Base-by-base conservation (phyloP, 2,113 vertebrate species). In the Colaptes auratus region DNA sequence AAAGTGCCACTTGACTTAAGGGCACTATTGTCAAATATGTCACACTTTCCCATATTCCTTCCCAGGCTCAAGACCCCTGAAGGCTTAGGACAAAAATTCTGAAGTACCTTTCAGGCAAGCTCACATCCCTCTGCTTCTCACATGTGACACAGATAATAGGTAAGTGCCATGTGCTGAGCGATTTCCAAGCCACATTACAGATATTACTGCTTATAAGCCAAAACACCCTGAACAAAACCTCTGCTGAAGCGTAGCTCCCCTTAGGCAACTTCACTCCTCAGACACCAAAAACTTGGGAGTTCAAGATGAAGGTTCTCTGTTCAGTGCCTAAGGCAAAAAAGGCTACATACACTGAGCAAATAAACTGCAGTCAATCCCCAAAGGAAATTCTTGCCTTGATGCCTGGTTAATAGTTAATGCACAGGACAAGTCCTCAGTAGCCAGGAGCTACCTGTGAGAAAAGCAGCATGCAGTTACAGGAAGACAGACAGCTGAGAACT, bases 401-500 rank as follows among this genome's bases (percentile, higher is more conserved):
- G 64, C 46, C 64, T 95, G 42, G 33, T 95, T 87, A 94, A 96
- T 88, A 96, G 50, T 91, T 89, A 96, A 95, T 91, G 78, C 48
- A 60, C 0, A 76, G 67, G 77, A 64, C 78, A 85, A 91, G 83
- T 23, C 81, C 81, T 82, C 35, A 2, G 33, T 36, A 81, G 76
- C 31, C 56, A 59, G 86, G 39, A 86, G 86, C 70, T 86, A 75
- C 59, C 90, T 72, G 25, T 12, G 77, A 75, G 87, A 39, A 80
- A 76, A 89, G 71, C 42, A 81, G 82, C 52, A 18, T 2, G 44
- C 46, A 59, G 46, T 42, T 72, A 35, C 0, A 67, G 55, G 44
- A 53, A 86, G 60, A 39, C 21, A 70, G 82, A 33, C 35, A 12
- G 83, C 73, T 30, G 66, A 76, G 42, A 76, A 59, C 33, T 2